phyloP scores from a whole-genome alignment of 2,113 vertebrate species.

The Cynopterus brachyotis region DNA sequence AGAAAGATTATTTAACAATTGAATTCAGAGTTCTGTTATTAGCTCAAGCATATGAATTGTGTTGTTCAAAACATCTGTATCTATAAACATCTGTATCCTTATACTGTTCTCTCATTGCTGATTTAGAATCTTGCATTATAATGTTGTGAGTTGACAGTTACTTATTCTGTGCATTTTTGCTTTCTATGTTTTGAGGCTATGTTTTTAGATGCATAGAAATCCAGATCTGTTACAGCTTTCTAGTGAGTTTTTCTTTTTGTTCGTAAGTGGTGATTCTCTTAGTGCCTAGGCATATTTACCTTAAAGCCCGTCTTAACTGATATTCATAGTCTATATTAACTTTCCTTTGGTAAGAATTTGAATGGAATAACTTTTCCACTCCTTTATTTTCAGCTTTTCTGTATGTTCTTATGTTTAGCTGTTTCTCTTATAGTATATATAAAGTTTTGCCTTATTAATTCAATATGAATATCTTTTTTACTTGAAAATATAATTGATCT shows the following conservation, averaged over 20 bases:
- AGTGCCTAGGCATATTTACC: not conserved
- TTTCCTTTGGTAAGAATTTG: not conserved
- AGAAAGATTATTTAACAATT: not conserved
- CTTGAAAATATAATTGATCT: not conserved
- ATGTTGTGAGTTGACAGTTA: not conserved
- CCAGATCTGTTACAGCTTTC: not conserved
- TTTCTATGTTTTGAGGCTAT: not conserved
- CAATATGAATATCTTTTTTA: not conserved
- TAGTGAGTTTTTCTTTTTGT: not conserved
- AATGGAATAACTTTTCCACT: not conserved
- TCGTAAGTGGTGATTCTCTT: not conserved
- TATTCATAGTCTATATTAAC: not conserved
- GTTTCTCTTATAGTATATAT: not conserved
- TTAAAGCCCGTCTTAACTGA: not conserved
- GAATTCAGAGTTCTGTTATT: not conserved
- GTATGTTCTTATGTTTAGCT: not conserved
- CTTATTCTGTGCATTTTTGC: not conserved
- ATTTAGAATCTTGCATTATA: not conserved
- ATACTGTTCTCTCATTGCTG: not conserved
- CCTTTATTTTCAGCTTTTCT: not conserved
- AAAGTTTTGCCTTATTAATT: not conserved
- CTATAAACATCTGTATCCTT: not conserved
- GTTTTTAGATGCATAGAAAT: not conserved
- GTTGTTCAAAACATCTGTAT: not conserved
- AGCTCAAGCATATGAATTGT: not conserved